Evolutionary conservation across 2,113 vertebrate genomes (phyloP), one percentile per base, ranked within the genome.

Genomic region (Cyphomyrus plagiostoma): DNA sequence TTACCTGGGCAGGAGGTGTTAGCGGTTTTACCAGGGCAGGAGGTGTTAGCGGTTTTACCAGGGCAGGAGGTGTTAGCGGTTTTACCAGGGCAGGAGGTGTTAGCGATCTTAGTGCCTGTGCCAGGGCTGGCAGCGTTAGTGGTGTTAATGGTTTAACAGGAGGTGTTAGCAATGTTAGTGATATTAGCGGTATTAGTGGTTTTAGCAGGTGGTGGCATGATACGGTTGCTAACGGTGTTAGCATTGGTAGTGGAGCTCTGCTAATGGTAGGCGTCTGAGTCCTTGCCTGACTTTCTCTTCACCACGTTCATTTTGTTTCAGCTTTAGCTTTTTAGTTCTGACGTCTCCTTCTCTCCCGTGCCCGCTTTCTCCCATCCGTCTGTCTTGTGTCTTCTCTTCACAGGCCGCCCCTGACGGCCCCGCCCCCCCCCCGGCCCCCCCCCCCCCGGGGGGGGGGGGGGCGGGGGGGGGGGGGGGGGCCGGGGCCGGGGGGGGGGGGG

Each of bases 381-480:
- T 17, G 91, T 90, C 88, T 52, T 90, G 30, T 90, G 30, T 88
- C 88, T 52, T 90, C 94, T 87, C 93, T 91, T 93, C 93, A 35
- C 94, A 94, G 92, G 93, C 93, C 92, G 90, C 66, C 56, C 6
- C 8, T 52, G 77, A 88, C 15, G 23, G 19, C 52, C 19, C 35
- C 35, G 83, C 92, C 92, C 89, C 89, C 90, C 89, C 91, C 89
- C 91, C 92, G 83, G 91, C 86, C 86, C 49, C 86, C 21, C 35
- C 30, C 30, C 85, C 89, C 85, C n/a, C n/a, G n/a, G n/a, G n/a
- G n/a, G n/a, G n/a, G n/a, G n/a, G n/a, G n/a, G n/a, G n/a, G n/a
- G n/a, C n/a, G n/a, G n/a, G n/a, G n/a, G n/a, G n/a, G n/a, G n/a
- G n/a, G n/a, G n/a, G n/a, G n/a, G n/a, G n/a, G n/a, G n/a, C n/a